Conservation (phyloP, 1,140 invertebrate species). For the Bradysia coprophila region DNA sequence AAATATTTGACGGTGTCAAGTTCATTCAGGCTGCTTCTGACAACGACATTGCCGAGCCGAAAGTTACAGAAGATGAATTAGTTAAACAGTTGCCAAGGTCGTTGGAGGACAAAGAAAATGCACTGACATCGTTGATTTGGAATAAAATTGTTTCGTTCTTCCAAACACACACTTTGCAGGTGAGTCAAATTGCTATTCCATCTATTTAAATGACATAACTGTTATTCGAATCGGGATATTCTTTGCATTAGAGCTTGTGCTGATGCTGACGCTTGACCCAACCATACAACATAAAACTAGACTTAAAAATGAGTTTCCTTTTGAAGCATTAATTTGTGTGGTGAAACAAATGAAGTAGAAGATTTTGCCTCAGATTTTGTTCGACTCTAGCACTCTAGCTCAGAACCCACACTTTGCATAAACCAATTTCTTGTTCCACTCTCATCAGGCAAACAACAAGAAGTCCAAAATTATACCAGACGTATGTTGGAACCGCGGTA, state of each 20-base stretch:
- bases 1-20: conserved; percentile 47
- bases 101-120: conserved; percentile 46
- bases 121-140: conserved; percentile 50
- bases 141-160: conserved; percentile 54
- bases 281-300: background rate
- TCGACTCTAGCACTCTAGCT: background rate
- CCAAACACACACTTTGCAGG: conserved; percentile 54
- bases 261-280: background rate
- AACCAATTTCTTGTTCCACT: background rate
- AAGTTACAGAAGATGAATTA: conserved; percentile 31
- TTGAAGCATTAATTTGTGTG: background rate
- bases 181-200: conserved; percentile 18
- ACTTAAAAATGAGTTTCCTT: background rate
- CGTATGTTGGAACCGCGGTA: too few species aligned
- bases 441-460: too few species aligned
- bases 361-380: background rate
- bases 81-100: conserved; percentile 48
- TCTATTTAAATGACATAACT: background rate
- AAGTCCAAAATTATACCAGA: too few species aligned
- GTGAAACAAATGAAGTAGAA: too few species aligned
- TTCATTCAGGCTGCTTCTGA: conserved; percentile 31
- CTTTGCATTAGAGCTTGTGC: background rate
- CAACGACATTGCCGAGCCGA: conserved; percentile 15
- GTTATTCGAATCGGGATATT: background rate
- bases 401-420: too few species aligned